A percentile compares a stretch with the other conserved stretches of the same genome.
phyloP scores from a whole-genome alignment of 2,113 vertebrate genomes.

The Festucalex cinctus region DNA sequence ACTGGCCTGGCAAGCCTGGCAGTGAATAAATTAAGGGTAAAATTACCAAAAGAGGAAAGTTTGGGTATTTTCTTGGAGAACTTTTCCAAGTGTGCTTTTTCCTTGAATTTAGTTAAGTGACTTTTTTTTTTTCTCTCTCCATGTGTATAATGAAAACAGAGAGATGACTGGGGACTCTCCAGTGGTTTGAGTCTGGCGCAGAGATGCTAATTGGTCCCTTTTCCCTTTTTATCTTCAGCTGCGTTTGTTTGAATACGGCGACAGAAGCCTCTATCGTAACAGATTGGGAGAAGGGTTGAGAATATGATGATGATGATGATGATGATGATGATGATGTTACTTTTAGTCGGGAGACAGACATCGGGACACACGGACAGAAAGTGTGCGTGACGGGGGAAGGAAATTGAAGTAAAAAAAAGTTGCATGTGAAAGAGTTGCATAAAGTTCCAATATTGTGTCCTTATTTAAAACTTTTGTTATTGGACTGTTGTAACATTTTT shows the following conservation, averaged over 20 bases:
- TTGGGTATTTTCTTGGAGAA: neutral
- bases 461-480: neutral
- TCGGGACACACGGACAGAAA: neutral
- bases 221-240: slow-evolving; percentile 18
- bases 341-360: slow-evolving; percentile 20
- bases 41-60: neutral
- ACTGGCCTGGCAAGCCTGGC: too few relatives aligned
- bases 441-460: too few relatives aligned
- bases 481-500: neutral
- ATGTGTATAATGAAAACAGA: slow-evolving; percentile 22
- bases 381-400: slow-evolving; percentile 20
- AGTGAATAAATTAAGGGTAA: neutral
- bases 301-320: neutral
- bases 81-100: neutral
- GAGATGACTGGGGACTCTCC: slow-evolving; percentile 24
- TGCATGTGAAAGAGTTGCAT: too few relatives aligned
- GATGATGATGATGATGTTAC: slow-evolving; percentile 12
- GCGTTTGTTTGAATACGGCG: slow-evolving; percentile 26
- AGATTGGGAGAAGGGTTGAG: slow-evolving; percentile 10
- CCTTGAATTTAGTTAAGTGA: slow-evolving; percentile 13
- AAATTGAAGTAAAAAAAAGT: slow-evolving; percentile 5
- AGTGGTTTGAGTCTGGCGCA: slow-evolving; percentile 27
- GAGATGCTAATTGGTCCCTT: slow-evolving; percentile 47
- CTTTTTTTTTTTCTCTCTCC: neutral
- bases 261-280: slow-evolving; percentile 26